Evolutionary conservation across 2,888 invertebrate genomes (phyloP), one percentile per base, ranked within the genome.

Genomic region (Dexiosoma caninum): DNA sequence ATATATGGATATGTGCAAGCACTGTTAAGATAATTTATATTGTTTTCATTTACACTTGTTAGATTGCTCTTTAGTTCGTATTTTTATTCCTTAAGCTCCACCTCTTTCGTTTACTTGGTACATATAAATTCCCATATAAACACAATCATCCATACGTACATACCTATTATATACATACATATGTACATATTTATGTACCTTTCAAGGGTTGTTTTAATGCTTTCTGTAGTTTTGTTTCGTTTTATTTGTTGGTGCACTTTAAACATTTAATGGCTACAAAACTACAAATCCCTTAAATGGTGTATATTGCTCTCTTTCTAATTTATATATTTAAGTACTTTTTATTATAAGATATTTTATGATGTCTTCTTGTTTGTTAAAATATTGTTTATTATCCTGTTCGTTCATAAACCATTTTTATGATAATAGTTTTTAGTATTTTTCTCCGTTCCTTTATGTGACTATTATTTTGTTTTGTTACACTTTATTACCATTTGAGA

Each of bases 371-470:
- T 69, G 51, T 69, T 60, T 75, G 30, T 12, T 35, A 30, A 40
- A 64, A 70, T 62, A 70, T 75, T 51, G 59, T 81, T 81, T 78
- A 78, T 81, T 81, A 78, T 78, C 70, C 57, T 78, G 40, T 60
- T 82, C 70, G 59, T 51, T 66, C 66, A 78, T 82, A 82, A 82
- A 82, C 60, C 81, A 78, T 76, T 78, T 78, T 78, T 71, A 82
- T 64, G 74, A 75, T 78, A 78, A 78, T 78, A 82, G 78, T 78
- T 82, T 82, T 64, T 32, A 51, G 49, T 74, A 42, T 32, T 53
- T 60, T 46, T 74, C 46, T 32, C 30, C 46, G 16, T 35, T 14
- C 37, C 27, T 44, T 27, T 69, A 49, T 55, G n/a, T 60, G 37
- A 4, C 53, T 60, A n/a, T 64, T 64, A 21, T 76, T 55, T 62